These are phyloP conservation scores for Coenonympha glycerion DNA, from an alignment of 2,888 invertebrate species.

Conservation along the genomic window DNA sequence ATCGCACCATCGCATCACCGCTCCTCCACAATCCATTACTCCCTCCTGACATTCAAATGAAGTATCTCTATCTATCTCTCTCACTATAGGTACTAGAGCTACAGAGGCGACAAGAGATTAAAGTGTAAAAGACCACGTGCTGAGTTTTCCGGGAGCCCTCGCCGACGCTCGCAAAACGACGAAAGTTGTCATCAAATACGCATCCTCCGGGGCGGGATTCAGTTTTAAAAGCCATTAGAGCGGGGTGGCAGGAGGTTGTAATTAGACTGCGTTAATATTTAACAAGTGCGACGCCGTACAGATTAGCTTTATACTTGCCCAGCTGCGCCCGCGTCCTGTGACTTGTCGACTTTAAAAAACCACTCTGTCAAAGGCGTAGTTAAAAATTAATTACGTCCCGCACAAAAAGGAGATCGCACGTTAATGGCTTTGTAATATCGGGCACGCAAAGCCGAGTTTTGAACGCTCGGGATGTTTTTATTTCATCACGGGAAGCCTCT, in stretches of 20 bases:
- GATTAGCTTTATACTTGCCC: slow-evolving; percentile 62
- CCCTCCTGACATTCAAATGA: slow-evolving; percentile 26
- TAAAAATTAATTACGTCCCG: slow-evolving; percentile 64
- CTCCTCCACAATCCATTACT: slow-evolving; percentile 27
- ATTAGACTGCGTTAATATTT: slow-evolving; percentile 76
- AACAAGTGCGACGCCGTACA: slow-evolving; percentile 68
- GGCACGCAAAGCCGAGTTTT: slow-evolving; percentile 24
- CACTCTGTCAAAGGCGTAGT: slow-evolving; percentile 55
- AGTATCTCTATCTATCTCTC: slow-evolving; percentile 13
- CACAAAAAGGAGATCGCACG: slow-evolving; percentile 42
- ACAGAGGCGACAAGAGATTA: slow-evolving; percentile 28
- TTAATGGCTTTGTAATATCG: slow-evolving; percentile 54
- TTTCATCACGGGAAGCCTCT: slow-evolving; percentile 34
- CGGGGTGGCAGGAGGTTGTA: slow-evolving; percentile 51
- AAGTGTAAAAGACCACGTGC: slow-evolving; percentile 35
- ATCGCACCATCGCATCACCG: slow-evolving; percentile 20
- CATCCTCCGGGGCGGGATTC: slow-evolving; percentile 72
- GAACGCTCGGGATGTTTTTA: slow-evolving; percentile 36
- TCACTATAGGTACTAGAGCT: slow-evolving; percentile 15
- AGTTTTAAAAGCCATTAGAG: slow-evolving; percentile 76
- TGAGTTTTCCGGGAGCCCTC: slow-evolving; percentile 36
- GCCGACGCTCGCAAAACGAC: slow-evolving; percentile 45
- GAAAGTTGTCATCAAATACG: slow-evolving; percentile 75
- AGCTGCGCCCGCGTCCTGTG: slow-evolving; percentile 65
- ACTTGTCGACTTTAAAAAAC: slow-evolving; percentile 56